Base-by-base conservation (phyloP, 2,888 invertebrate genomes). In the Acleris cristana region DNA sequence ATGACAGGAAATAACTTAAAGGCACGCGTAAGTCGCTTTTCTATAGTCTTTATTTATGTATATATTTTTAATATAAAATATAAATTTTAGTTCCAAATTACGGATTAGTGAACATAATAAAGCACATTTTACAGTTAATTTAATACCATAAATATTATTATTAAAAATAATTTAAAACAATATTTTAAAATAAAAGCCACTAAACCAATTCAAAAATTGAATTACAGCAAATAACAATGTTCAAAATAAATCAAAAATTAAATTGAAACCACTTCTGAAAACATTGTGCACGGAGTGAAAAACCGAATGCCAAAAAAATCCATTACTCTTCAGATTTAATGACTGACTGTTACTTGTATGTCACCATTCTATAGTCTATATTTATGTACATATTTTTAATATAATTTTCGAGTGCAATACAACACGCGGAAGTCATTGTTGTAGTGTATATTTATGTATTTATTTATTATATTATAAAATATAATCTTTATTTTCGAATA, bases 91-190 rank as follows among this genome's bases (percentile, higher is more conserved):
- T 57, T 61, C 19, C 16, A 18, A 45, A 49, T 49, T 19, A 26
- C 8, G 53, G 16, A 58, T 16, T 56, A 48, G 62, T 62, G 34
- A 57, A 51, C 62, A 45, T 57, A 53, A 62, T 63, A 58, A 66
- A 56, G 56, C 21, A 45, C 51, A 53, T 62, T 34, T 34, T 34
- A 34, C 34, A 34, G 3, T 10, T 34, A 34, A 10, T 34, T 10
- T 34, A 10, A 34, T 34, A 34, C 3, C 34, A 34, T 34, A 10
- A 10, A 10, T 10, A 34, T 34, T 34, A 34, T 8, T 8, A 30
- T 7, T 8, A 30, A 8, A 8, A 10, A 30, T 30, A 30, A 30
- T 30, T 2, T 30, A 8, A 30, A 30, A 30, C 10, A 10, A 34
- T 10, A 34, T 10, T 3, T 34, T 8, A 34, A 34, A 34, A 34